phyloP scores from a whole-genome alignment of 2,113 vertebrate species.

The Pelecanus crispus region DNA sequence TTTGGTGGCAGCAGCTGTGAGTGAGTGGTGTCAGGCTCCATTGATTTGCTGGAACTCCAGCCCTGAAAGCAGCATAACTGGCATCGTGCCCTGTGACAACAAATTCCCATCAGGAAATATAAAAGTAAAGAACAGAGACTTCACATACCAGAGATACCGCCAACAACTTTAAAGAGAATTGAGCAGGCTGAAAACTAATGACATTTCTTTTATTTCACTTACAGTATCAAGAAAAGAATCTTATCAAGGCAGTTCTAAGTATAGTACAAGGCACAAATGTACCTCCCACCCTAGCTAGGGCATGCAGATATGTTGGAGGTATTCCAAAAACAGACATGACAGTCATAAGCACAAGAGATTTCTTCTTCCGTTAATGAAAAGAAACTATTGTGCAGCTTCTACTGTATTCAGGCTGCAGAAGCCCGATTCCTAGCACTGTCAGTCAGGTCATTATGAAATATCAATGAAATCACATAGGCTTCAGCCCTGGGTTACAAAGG shows the following conservation, averaged over 20 bases:
- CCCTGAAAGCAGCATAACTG: background rate
- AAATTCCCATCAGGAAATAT: background rate
- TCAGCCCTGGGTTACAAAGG: background rate
- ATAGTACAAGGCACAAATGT: constrained; percentile 4
- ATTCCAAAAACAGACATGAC: constrained; percentile 15
- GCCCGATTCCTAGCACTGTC: constrained; percentile 48
- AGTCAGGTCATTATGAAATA: constrained; percentile 15
- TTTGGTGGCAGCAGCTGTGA: background rate
- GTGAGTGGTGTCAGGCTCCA: background rate
- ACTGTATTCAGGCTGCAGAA: constrained; percentile 37
- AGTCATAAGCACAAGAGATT: constrained; percentile 59
- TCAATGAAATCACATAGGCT: constrained; percentile 45
- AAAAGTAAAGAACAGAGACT: background rate
- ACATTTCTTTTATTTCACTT: background rate
- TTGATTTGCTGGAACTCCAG: background rate
- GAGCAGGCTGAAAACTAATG: background rate
- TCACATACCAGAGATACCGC: background rate
- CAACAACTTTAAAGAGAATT: background rate
- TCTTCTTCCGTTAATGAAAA: constrained; percentile 62
- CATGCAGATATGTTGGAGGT: constrained; percentile 12
- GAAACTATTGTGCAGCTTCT: constrained; percentile 46
- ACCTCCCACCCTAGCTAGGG: background rate
- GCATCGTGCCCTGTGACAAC: background rate
- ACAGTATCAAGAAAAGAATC: background rate
- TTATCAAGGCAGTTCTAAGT: constrained; percentile 1